Evolutionary conservation across 2,888 invertebrate genomes (phyloP), one percentile per base, ranked within the genome.

Genomic region (Rhorus exstirpatorius): DNA sequence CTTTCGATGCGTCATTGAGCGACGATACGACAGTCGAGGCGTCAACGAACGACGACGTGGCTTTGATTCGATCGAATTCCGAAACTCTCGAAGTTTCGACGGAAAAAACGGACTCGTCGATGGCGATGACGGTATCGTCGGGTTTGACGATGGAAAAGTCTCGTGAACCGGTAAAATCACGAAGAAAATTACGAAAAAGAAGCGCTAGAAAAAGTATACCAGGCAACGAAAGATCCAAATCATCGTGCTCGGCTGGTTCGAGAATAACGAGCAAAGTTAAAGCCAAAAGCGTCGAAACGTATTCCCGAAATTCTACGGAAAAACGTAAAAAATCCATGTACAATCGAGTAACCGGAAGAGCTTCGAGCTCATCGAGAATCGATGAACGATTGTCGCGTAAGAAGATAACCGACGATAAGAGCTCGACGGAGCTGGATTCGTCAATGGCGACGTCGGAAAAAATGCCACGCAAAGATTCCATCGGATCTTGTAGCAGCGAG

Each of bases 1-100:
- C 87, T 31, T 86, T 90, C 12, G 79, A 86, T 60, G 58, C 68
- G 12, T 82, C 84, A 46, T 70, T 81, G 10, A 77, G 58, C 17
- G 83, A 86, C 46, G 82, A 83, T 0, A 17, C 68, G 2, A 35
- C 8, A 6, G 17, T n/a, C 41, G 78, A 76, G 7, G 49, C 8
- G 0, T 46, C n/a, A 19, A 12, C 44, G 24, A 26, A 55, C 17
- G 35, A 76, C 2, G 76, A 61, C 3, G 1, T n/a, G n/a, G n/a
- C 8, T 2, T 1, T 8, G 19, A 24, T 38, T 6, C 49, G 4
- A 10, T 41, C 61, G 14, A 41, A 14, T n/a, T 3, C 44, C 8
- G 46, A 49, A n/a, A 7, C 26, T 0, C 65, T 60, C 10, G 82
- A 86, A 26, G 80, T 81, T 21, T 8, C 55, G 7, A n/a, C 19